These are phyloP conservation scores for Calycopis cecrops DNA, from an alignment of 1,140 invertebrate species.

Conservation along the genomic window DNA sequence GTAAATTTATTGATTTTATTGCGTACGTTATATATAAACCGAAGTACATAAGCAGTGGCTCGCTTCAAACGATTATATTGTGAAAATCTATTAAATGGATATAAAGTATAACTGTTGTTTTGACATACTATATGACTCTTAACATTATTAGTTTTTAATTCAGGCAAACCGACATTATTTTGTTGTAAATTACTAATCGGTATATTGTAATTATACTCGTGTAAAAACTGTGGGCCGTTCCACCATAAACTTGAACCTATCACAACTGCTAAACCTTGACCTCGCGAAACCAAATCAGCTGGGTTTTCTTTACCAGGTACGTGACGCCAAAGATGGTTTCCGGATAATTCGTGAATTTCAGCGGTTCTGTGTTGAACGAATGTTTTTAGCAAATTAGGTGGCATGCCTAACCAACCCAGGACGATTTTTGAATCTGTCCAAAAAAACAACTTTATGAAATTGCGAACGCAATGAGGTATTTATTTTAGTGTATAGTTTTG, in stretches of 20 bases:
- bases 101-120: neutral
- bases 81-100: slow-evolving; percentile 18
- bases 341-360: too few relatives aligned
- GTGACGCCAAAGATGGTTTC: too few relatives aligned
- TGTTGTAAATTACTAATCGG: neutral
- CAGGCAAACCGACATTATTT: neutral
- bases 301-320: too few relatives aligned
- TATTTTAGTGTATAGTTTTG: too few relatives aligned
- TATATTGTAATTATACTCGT: neutral
- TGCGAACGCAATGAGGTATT: too few relatives aligned
- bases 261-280: too few relatives aligned
- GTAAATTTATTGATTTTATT: slow-evolving; percentile 10
- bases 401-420: too few relatives aligned
- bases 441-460: too few relatives aligned
- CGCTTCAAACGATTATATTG: slow-evolving; percentile 13
- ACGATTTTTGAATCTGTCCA: too few relatives aligned
- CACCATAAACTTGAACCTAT: slow-evolving; percentile 22
- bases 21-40: slow-evolving; percentile 23
- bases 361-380: too few relatives aligned
- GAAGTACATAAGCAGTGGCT: slow-evolving; percentile 15
- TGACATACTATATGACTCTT: neutral
- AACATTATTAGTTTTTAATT: neutral
- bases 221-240: slow-evolving; percentile 21
- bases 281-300: too few relatives aligned
- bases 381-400: too few relatives aligned